These are phyloP conservation scores for Hippocampus zosterae DNA, from an alignment of 2,113 vertebrate genomes.

Conservation along the genomic window DNA sequence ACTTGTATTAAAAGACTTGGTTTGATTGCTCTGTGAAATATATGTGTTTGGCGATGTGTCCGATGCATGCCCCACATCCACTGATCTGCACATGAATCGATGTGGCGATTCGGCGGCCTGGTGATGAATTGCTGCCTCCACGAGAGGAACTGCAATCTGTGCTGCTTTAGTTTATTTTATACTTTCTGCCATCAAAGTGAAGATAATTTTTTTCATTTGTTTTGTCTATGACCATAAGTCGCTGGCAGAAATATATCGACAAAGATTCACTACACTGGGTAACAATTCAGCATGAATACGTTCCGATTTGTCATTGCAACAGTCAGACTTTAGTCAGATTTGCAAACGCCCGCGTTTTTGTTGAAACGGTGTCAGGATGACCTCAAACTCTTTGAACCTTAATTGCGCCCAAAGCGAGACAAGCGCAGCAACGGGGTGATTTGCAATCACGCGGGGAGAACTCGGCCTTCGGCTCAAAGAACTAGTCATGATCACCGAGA, in stretches of 20 bases:
- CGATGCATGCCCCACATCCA: background rate
- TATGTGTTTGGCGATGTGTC: background rate
- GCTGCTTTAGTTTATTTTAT: too few relatives aligned
- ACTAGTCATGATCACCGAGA: slow-evolving; percentile 50
- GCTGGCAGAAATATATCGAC: too few relatives aligned
- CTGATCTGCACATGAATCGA: background rate
- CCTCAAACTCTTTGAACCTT: slow-evolving; percentile 57
- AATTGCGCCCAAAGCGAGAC: slow-evolving; percentile 63
- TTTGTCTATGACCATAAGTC: too few relatives aligned
- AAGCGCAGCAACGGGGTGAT: slow-evolving; percentile 40
- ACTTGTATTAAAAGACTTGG: too few relatives aligned
- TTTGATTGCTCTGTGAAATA: too few relatives aligned
- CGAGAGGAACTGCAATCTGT: too few relatives aligned
- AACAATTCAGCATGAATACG: too few relatives aligned
- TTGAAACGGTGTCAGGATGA: slow-evolving; percentile 35
- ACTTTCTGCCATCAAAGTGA: too few relatives aligned
- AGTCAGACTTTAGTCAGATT: background rate
- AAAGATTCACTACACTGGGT: too few relatives aligned
- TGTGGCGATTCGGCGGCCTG: too few relatives aligned
- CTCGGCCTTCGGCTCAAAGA: slow-evolving; percentile 37
- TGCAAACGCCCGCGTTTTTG: background rate
- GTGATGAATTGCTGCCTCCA: too few relatives aligned
- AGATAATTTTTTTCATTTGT: too few relatives aligned
- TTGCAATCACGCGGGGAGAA: slow-evolving; percentile 35
- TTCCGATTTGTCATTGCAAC: background rate